A percentile compares a stretch with the other conserved stretches of the same genome.
phyloP scores from a whole-genome alignment of 2,113 vertebrate species.

The Neodon shergylaensis region DNA sequence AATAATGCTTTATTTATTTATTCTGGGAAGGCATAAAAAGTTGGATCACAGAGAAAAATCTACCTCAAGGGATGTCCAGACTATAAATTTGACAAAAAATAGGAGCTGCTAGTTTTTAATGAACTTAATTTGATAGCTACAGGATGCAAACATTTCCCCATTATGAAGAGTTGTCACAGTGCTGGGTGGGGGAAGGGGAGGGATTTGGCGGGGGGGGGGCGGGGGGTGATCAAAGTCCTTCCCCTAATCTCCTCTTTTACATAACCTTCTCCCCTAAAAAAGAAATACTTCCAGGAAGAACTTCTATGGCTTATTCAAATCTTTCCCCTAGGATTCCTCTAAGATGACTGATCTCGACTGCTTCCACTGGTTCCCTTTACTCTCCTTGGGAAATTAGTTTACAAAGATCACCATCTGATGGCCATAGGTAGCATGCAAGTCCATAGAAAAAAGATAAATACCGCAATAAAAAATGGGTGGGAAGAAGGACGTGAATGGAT shows the following conservation, averaged over 20 bases:
- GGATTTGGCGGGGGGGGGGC: too few relatives aligned
- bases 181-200: neutral
- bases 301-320: slow-evolving; percentile 1
- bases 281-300: neutral
- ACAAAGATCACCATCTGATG: slow-evolving; percentile 11
- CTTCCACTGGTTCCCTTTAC: neutral
- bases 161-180: neutral
- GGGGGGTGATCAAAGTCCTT: neutral
- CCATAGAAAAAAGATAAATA: slow-evolving; percentile 26
- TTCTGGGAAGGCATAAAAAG: neutral
- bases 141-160: neutral
- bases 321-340: neutral
- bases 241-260: neutral
- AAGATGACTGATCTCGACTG: neutral
- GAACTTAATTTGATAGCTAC: neutral
- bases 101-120: neutral
- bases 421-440: neutral
- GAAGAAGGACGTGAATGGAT: neutral
- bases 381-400: slow-evolving; percentile 37
- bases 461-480: neutral
- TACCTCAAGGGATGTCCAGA: neutral
- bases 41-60: neutral
- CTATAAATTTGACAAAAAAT: neutral
- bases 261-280: neutral
- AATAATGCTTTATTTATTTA: slow-evolving; percentile 17